Evolutionary conservation across 1,140 invertebrate species (phyloP).

Genomic region (Gyrodactylus salaris): DNA sequence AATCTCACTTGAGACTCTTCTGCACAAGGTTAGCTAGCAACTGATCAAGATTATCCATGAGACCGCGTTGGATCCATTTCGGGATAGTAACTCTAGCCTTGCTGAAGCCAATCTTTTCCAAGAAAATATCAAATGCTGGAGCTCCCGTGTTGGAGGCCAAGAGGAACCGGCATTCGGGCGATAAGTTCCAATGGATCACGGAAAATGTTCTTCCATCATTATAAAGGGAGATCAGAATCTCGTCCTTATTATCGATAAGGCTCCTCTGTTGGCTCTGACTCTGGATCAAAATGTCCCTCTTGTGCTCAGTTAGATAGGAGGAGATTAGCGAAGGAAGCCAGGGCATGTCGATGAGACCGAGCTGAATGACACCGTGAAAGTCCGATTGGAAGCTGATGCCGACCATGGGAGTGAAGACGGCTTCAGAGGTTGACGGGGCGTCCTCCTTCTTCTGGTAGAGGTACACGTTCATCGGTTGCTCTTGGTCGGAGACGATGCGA

Average conservation of each 20-base stretch:
- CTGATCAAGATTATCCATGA: slow-evolving; percentile 44
- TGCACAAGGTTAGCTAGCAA: slow-evolving; percentile 15
- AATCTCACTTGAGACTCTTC: neutral
- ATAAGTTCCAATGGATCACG: neutral
- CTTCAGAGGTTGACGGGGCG: neutral
- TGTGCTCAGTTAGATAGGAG: neutral
- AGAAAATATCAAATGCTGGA: slow-evolving; percentile 42
- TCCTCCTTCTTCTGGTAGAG: neutral
- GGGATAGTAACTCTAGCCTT: slow-evolving; percentile 87
- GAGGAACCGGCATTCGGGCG: slow-evolving; percentile 1
- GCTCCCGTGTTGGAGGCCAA: neutral
- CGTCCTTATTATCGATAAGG: neutral
- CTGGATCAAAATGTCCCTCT: neutral
- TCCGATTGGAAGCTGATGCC: neutral
- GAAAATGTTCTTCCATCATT: slow-evolving; percentile 1
- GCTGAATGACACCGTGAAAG: slow-evolving; percentile 1
- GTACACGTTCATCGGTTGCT: neutral
- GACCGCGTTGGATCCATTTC: slow-evolving; percentile 85
- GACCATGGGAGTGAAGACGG: neutral
- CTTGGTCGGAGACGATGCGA: neutral
- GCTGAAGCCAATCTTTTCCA: slow-evolving; percentile 73
- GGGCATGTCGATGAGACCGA: slow-evolving; percentile 1
- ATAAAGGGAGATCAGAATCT: neutral
- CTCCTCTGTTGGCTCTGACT: neutral
- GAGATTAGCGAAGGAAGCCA: neutral